A percentile compares a stretch with the other conserved stretches of the same genome.
phyloP scores from a whole-genome alignment of 2,888 invertebrate genomes.

The Eupithecia inturbata region DNA sequence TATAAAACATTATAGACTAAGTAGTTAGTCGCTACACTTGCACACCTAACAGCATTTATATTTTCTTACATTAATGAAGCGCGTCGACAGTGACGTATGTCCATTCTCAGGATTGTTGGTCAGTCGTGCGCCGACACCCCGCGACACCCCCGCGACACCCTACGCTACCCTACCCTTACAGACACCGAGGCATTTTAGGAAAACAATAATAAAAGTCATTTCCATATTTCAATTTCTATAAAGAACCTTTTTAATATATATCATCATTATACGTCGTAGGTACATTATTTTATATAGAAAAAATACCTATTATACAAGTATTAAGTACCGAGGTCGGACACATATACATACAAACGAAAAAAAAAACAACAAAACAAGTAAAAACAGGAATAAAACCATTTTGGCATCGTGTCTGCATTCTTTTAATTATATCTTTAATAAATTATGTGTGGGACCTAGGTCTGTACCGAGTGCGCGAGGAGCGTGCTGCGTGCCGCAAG shows the following conservation, averaged over 20 bases:
- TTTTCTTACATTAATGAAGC: conserved; percentile 36
- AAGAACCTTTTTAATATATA: conserved; percentile 82
- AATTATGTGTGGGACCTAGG: conserved; percentile 70
- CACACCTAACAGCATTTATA: conserved; percentile 42
- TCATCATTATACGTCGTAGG: conserved; percentile 79
- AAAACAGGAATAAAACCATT: conserved; percentile 84
- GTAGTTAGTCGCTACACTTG: conserved; percentile 67
- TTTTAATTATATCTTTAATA: conserved; percentile 73
- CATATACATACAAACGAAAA: conserved; percentile 81
- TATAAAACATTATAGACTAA: conserved; percentile 79
- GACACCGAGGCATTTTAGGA: conserved; percentile 50
- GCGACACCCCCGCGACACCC: not conserved
- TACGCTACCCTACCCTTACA: conserved; percentile 6
- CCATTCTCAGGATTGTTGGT: conserved; percentile 15
- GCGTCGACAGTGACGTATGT: conserved; percentile 32
- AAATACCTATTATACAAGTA: conserved; percentile 83
- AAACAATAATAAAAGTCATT: conserved; percentile 75
- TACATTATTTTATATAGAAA: conserved; percentile 83
- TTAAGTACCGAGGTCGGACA: conserved; percentile 84
- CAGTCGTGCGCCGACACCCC: conserved; percentile 5
- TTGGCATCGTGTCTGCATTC: conserved; percentile 82
- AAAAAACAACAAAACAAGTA: conserved; percentile 81
- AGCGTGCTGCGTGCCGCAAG: conserved; percentile 8
- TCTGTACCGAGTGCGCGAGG: conserved; percentile 39
- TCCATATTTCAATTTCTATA: conserved; percentile 80